Evolutionary conservation across 1,140 invertebrate species (phyloP).

Genomic region (Anastrepha obliqua): DNA sequence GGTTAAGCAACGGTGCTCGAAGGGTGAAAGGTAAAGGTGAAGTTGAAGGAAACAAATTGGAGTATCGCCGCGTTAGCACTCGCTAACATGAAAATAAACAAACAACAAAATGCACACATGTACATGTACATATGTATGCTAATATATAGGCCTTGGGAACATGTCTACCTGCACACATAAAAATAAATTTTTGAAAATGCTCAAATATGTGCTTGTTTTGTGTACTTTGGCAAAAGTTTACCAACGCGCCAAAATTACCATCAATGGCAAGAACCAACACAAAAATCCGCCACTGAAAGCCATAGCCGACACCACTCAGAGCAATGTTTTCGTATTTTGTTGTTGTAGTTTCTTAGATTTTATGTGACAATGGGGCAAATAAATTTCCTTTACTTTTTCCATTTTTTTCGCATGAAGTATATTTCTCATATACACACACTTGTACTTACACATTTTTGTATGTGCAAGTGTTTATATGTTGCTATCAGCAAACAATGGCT

Average conservation of each 20-base stretch:
- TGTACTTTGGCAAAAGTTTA: not conserved
- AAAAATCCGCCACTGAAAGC: not conserved
- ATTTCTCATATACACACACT: too few relatives aligned
- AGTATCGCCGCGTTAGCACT: not conserved
- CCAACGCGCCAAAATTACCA: constrained; percentile 15
- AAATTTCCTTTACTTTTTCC: constrained; percentile 5
- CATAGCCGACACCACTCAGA: not conserved
- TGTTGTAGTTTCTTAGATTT: not conserved
- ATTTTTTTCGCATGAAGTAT: not conserved
- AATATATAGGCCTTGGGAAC: not conserved
- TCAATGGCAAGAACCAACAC: not conserved
- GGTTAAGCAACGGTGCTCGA: not conserved
- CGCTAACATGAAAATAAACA: constrained; percentile 21
- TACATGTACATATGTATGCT: not conserved
- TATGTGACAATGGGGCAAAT: constrained; percentile 23
- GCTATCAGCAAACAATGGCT: not conserved
- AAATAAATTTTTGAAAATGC: constrained; percentile 6
- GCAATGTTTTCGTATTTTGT: not conserved
- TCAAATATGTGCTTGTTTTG: not conserved
- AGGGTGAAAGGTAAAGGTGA: constrained; percentile 6
- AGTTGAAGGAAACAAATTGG: constrained; percentile 22
- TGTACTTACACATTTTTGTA: too few relatives aligned
- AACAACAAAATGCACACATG: not conserved
- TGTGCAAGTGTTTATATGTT: not conserved
- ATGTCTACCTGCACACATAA: not conserved